Evolutionary conservation across 1,140 invertebrate species (phyloP), one percentile per base, ranked within the genome.

Genomic region (Penaeus japonicus): DNA sequence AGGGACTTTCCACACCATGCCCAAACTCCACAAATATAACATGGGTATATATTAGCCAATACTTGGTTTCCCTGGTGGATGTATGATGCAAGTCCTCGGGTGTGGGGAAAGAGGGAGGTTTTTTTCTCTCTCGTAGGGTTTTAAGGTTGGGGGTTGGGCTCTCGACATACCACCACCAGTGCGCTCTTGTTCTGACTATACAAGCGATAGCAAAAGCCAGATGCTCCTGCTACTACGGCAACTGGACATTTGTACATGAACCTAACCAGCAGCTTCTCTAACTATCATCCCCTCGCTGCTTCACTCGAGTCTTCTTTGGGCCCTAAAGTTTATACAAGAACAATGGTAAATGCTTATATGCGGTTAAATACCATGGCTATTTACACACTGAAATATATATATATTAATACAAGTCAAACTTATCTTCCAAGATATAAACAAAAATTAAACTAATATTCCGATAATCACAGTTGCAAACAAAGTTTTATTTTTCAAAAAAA

Each of bases 301-400:
- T 73, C 83, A 54, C 79, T 70, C 59, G 27, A 57, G 24, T 84
- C 30, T 39, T 83, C 87, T 83, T 84, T 83, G 87, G 87, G 87
- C 87, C 87, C 87, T 89, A 89, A 24, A 62, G 87, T 89, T 89
- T 89, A 89, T 89, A 89, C 87, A 89, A 89, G 87, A 84, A 89
- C 87, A 89, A 79, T 85, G 59, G 87, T 89, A 89, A 89, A 89
- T 89, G 87, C 82, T 84, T 84, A 89, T 85, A 89, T 47, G 87
- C 55, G 87, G 79, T 89, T 89, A 89, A 84, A 89, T 89, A 89
- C 73, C 86, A 57, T 88, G 82, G 75, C 87, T 89, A 89, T 89
- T 89, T 89, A 89, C 87, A 89, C 57, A 84, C 83, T 79, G 73
- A 89, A 88, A 77, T 88, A 83, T 87, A 81, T 24, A 22, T 81